Conservation (phyloP, 2,113 vertebrate genomes). For the Corythornis cristatus region DNA sequence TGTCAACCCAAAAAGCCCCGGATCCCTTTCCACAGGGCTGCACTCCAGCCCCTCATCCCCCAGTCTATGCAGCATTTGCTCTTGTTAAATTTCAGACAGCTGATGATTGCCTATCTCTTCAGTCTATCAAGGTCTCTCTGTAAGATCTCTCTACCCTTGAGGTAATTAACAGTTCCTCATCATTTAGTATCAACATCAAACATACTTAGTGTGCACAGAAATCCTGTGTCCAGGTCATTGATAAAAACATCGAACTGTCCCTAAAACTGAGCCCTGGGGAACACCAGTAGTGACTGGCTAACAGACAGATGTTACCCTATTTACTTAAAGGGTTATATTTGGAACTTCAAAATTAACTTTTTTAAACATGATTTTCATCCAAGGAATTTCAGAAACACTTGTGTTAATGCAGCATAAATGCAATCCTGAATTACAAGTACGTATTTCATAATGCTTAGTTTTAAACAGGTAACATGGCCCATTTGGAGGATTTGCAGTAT, state of each 20-base stretch:
- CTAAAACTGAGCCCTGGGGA: neutral
- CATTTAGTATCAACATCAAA: neutral
- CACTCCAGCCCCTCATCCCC: neutral
- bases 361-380: neutral
- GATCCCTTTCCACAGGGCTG: neutral
- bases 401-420: neutral
- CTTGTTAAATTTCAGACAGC: neutral
- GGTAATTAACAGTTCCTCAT: neutral
- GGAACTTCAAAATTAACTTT: neutral
- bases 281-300: neutral
- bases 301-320: neutral
- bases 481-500: neutral
- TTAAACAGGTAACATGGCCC: neutral
- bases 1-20: neutral
- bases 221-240: neutral
- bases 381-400: neutral
- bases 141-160: neutral
- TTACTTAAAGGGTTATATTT: neutral
- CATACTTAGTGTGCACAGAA: neutral
- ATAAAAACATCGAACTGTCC: neutral
- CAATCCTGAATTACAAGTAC: neutral
- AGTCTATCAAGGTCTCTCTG: neutral
- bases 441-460: neutral
- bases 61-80: neutral
- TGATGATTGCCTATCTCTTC: neutral